Conservation (phyloP, 2,113 vertebrate species). For the Cyprinodon brontotheroides region DNA sequence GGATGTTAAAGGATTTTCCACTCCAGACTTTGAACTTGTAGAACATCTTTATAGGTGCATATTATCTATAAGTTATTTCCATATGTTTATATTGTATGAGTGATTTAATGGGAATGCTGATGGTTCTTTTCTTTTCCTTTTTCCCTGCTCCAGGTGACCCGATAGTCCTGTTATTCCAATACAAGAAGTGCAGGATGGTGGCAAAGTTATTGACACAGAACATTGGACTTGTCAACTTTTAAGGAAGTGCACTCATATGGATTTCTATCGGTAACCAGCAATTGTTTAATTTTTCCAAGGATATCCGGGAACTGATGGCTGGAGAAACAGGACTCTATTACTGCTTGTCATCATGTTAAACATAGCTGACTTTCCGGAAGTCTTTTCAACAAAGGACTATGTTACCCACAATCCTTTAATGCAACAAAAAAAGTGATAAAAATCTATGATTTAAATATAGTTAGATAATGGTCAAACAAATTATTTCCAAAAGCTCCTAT, state of each 20-base stretch:
- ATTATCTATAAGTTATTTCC: neutral
- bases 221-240: constrained; percentile 48
- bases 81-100: neutral
- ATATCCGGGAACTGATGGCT: constrained; percentile 32
- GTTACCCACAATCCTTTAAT: constrained; percentile 57
- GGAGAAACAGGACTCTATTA: constrained; percentile 56
- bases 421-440: constrained; percentile 42
- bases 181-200: constrained; percentile 1
- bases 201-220: constrained; percentile 47
- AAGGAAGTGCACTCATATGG: constrained; percentile 42
- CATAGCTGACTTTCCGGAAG: constrained; percentile 44
- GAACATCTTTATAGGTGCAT: neutral
- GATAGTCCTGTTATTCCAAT: constrained; percentile 70
- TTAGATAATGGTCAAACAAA: constrained; percentile 37
- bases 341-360: constrained; percentile 49
- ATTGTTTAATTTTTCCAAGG: constrained; percentile 56
- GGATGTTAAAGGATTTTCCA: neutral
- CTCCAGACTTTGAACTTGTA: too few relatives aligned
- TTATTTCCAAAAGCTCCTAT: constrained; percentile 42
- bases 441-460: constrained; percentile 46
- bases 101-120: too few relatives aligned
- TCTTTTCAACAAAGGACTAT: constrained; percentile 39
- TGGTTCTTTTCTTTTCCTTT: constrained; percentile 7
- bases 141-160: constrained; percentile 78
- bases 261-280: constrained; percentile 41